A percentile compares a stretch with the other conserved stretches of the same genome.
These are phyloP conservation scores for Panopea generosa DNA, from an alignment of 2,888 invertebrate species.

Conservation along the genomic window DNA sequence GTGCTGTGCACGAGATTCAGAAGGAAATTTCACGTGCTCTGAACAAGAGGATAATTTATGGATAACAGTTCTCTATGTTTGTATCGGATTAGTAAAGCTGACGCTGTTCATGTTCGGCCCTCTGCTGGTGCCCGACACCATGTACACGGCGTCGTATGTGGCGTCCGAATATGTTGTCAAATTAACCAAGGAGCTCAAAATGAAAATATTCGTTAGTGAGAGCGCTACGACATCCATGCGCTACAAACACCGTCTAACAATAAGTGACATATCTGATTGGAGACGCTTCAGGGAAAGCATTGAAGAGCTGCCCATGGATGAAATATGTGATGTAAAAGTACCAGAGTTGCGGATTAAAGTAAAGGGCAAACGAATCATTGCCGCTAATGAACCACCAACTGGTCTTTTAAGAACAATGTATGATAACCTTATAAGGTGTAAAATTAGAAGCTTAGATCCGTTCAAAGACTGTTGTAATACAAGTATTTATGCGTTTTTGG, in stretches of 20 bases:
- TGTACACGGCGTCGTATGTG: slow-evolving; percentile 79
- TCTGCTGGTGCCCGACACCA: slow-evolving; percentile 75
- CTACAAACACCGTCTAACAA: slow-evolving; percentile 72
- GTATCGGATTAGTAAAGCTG: slow-evolving; percentile 78
- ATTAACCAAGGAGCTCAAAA: slow-evolving; percentile 71
- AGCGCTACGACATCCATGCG: slow-evolving; percentile 69
- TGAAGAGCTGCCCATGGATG: slow-evolving; percentile 69
- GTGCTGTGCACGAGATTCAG: slow-evolving; percentile 73
- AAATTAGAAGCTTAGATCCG: slow-evolving; percentile 78
- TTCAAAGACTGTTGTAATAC: slow-evolving; percentile 81
- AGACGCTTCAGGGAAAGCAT: slow-evolving; percentile 67
- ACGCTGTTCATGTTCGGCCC: slow-evolving; percentile 80
- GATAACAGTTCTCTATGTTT: slow-evolving; percentile 78
- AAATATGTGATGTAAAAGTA: slow-evolving; percentile 73
- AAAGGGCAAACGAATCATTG: slow-evolving; percentile 79
- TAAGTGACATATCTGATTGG: slow-evolving; percentile 75
- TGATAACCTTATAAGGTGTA: slow-evolving; percentile 80
- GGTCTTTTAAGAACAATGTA: slow-evolving; percentile 78
- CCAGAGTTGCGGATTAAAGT: slow-evolving; percentile 76
- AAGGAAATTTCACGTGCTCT: slow-evolving; percentile 69
- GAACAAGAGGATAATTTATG: slow-evolving; percentile 74
- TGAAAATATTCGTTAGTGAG: slow-evolving; percentile 78
- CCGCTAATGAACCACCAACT: slow-evolving; percentile 79
- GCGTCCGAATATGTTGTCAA: slow-evolving; percentile 82
- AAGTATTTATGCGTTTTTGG: slow-evolving; percentile 76